Base-by-base conservation (phyloP, 1,140 invertebrate genomes). In the Oryzaephilus surinamensis region DNA sequence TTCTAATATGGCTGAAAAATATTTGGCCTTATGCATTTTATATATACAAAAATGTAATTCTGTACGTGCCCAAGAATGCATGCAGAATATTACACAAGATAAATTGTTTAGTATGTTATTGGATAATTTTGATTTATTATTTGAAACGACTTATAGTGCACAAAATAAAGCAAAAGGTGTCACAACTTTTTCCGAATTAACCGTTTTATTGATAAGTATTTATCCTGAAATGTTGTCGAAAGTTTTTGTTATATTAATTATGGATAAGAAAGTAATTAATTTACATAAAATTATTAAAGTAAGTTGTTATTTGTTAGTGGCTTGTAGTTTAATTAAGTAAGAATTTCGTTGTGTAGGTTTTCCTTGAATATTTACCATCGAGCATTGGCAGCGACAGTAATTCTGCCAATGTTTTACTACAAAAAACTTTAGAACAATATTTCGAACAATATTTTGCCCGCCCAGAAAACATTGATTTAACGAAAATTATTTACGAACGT, bases 281-380 rank as follows among this genome's bases (percentile, higher is more conserved):
- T 46, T 76, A 17, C 64, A 68, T 45, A 63, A 71, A 50, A 54
- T 74, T 19, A 64, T 76, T 32, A 69, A 73, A 48, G 62, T 64
- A 46, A 47, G 33, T 36, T 18, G 32, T 18, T 19, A 32, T 14
- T 41, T 7, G n/a, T 11, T 8, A 19, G 16, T 2, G n/a, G n/a
- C n/a, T n/a, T n/a, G n/a, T n/a, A n/a, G n/a, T n/a, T n/a, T n/a
- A n/a, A n/a, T n/a, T n/a, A n/a, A n/a, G n/a, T n/a, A n/a, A n/a
- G 4, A 4, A 1, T 14, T 29, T 39, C 15, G 21, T 50, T n/a
- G n/a, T 54, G 11, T 38, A 63, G 56, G 64, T 73, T 5, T 76
- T 75, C 46, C 44, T 74, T 16, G 70, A 72, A 14, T 74, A 73
- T 52, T 48, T 76, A 12, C 72, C 73, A 0, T 71, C 69, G 1